Base-by-base conservation (phyloP, 1,140 invertebrate genomes). In the Zaprionus lachaisei region DNA sequence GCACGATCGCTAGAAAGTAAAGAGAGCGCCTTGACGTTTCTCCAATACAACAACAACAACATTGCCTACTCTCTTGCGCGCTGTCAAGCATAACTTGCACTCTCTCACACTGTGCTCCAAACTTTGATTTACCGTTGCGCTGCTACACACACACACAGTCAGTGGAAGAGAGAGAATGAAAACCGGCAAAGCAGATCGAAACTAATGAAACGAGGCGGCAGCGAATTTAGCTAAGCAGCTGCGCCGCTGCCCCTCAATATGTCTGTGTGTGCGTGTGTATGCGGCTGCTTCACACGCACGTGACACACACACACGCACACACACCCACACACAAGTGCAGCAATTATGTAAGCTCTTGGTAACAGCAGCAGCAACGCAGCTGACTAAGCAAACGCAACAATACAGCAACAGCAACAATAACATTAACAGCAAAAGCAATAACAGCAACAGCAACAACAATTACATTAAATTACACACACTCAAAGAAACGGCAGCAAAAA, bases 341-440 rank as follows among this genome's bases (percentile, higher is more conserved):
- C 47, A 72, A 89, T 87, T 87, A 87, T 83, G 84, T 87, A 87
- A 87, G 75, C 60, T 37, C 22, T 49, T 34, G 37, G 47, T 51
- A 51, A 51, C 60, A 64, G 58, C 47, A 68, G 78, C 47, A 41
- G 20, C 57, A 20, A 37, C 58, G 65, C 56, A 69, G 47, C 65
- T 69, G 65, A 69, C 57, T 71, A 34, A 71, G 51, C 15, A 11
- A 31, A 15, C 37, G 55, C 26, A 44, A 55, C 31, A 11, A 11
- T 20, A 41, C 20, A 51, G 31, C 12, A 54, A 22, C 7, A 72
- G 22, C 3, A 34, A 17, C 14, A 62, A 31, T n/a, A n/a, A n/a
- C n/a, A n/a, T n/a, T n/a, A n/a, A n/a, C n/a, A n/a, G n/a, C 31
- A 11, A 11, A 11, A 55, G 63, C 34, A 11, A 20, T 38, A 26